A percentile compares a stretch with the other conserved stretches of the same genome.
phyloP scores from a whole-genome alignment of 2,113 vertebrate species.

The Oncorhynchus tshawytscha region DNA sequence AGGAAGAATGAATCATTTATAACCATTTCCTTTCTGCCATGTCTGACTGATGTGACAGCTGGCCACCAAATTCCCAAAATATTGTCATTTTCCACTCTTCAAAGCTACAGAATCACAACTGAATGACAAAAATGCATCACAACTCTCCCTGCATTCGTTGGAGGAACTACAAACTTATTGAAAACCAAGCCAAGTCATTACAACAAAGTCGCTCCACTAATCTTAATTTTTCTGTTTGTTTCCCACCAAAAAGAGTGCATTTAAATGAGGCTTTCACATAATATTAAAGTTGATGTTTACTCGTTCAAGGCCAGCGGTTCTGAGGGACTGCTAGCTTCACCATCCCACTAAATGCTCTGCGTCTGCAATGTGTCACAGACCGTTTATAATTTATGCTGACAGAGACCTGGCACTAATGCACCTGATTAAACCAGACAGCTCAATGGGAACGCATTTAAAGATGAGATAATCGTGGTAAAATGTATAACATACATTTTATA shows the following conservation, averaged over 20 bases:
- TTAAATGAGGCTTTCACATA: neutral
- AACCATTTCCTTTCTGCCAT: constrained; percentile 51
- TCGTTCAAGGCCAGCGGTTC: neutral
- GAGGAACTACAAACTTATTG: constrained; percentile 46
- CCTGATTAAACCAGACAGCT: neutral
- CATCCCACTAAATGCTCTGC: no score
- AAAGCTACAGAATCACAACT: constrained; percentile 44
- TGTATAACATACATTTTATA: neutral
- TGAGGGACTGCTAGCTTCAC: no score
- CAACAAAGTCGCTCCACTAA: neutral
- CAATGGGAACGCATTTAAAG: no score
- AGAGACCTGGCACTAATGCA: no score
- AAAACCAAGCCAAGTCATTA: constrained; percentile 34
- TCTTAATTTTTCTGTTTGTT: neutral
- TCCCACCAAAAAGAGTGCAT: neutral
- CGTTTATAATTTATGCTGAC: no score
- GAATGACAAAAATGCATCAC: constrained; percentile 8
- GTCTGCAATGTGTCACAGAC: no score
- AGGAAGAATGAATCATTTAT: constrained; percentile 67
- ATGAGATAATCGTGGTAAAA: neutral
- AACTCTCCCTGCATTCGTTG: constrained; percentile 13
- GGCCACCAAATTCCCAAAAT: constrained; percentile 59
- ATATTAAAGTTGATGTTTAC: neutral
- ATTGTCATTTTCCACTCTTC: constrained; percentile 53
- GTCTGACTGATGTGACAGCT: constrained; percentile 62